These are phyloP conservation scores for Brachyhypopomus gauderio DNA, from an alignment of 2,113 vertebrate species.

Conservation along the genomic window DNA sequence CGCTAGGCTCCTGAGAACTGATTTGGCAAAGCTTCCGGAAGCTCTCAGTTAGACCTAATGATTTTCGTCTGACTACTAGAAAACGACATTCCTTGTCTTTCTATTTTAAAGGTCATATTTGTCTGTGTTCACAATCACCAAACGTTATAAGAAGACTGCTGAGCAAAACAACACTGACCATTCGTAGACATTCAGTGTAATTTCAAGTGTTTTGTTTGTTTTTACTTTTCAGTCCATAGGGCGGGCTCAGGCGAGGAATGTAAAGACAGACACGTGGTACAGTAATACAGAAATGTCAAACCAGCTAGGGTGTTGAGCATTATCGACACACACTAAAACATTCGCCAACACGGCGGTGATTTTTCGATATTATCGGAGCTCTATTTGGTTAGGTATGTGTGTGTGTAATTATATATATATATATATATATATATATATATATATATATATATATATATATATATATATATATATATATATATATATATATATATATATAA, in stretches of 20 bases:
- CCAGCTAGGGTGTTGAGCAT: no score
- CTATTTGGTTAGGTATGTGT: background rate
- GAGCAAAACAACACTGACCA: background rate
- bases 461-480: no score
- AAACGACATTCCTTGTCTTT: constrained; percentile 25
- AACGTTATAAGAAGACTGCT: background rate
- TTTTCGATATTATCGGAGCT: no score
- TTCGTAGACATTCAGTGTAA: no score
- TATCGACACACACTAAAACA: background rate
- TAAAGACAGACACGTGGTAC: constrained; percentile 32
- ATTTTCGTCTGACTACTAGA: constrained; percentile 37
- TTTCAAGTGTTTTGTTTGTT: background rate
- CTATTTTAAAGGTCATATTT: constrained; percentile 17
- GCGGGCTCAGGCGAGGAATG: constrained; percentile 22
- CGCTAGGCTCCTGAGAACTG: constrained; percentile 23
- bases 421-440: no score
- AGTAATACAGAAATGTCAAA: background rate
- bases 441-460: no score
- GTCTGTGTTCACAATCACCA: background rate
- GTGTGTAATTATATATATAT: no score
- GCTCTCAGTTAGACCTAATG: constrained; percentile 35
- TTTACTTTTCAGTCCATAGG: constrained; percentile 9
- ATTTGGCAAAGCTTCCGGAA: constrained; percentile 39
- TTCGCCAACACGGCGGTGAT: no score
- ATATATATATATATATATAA: no score